Conservation (phyloP, 2,113 vertebrate species). For the Arvicanthis niloticus region DNA sequence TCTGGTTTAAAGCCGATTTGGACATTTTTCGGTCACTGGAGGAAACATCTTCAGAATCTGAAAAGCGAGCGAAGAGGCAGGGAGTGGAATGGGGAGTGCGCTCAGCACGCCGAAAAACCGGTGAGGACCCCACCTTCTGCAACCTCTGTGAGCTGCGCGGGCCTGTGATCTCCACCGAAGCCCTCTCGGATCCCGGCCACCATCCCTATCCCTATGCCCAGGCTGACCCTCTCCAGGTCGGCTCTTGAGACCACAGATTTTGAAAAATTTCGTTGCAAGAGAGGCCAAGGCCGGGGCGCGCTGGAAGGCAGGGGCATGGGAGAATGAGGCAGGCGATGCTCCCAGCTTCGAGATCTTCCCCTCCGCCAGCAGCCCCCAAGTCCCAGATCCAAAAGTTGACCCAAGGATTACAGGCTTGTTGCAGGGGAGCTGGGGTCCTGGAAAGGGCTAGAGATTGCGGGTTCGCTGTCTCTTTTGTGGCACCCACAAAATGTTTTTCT, state of each 20-base stretch:
- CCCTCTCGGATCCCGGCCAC: background rate
- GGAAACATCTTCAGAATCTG: slow-evolving; percentile 98
- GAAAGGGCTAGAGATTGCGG: background rate
- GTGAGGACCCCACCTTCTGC: slow-evolving; percentile 2
- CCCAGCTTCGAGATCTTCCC: background rate
- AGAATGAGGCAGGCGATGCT: background rate
- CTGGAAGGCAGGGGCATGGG: background rate
- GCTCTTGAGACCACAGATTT: background rate
- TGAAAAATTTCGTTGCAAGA: slow-evolving; percentile 79
- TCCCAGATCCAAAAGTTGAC: slow-evolving; percentile 20
- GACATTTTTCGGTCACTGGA: slow-evolving; percentile 96
- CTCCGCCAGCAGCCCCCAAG: background rate
- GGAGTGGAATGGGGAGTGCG: slow-evolving; percentile 61
- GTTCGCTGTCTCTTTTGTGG: background rate
- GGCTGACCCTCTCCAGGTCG: background rate
- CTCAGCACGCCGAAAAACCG: background rate
- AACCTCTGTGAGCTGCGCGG: background rate
- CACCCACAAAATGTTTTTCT: background rate
- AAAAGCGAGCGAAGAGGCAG: slow-evolving; percentile 76
- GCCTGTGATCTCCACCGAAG: background rate
- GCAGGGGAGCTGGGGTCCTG: background rate
- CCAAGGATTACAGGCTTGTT: background rate
- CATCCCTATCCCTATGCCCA: background rate
- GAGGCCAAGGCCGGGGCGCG: slow-evolving; percentile 38
- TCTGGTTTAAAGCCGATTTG: slow-evolving; percentile 95